Evolutionary conservation across 2,888 invertebrate species (phyloP), one percentile per base, ranked within the genome.

Genomic region (Epicampocera succincta): DNA sequence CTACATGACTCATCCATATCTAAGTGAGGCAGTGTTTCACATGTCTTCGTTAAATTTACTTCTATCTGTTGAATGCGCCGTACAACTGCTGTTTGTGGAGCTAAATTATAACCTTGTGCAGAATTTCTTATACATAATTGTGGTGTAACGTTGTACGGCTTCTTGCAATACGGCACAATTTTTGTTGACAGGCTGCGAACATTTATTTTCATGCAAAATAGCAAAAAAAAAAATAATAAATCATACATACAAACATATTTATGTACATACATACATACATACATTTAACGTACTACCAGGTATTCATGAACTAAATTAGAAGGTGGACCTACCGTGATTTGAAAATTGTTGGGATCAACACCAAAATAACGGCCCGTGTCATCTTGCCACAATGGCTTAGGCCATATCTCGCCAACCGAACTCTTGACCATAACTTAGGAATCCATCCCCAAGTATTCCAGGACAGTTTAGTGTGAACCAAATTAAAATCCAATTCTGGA

Each of bases 1-100:
- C 93, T 92, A 96, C 95, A 97, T 85, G 93, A 93, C 91, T 97
- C 97, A 87, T 95, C 93, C 94, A 96, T 96, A 60, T 92, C 90
- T 42, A 94, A 90, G 80, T 93, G 90, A 0, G 97, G 97, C 86
- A 92, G 92, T 0, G 91, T 52, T 86, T 94, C 93, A 88, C 97
- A 97, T 0, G 92, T 90, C 6, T 91, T 89, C 21, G 89, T 91
- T 61, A 96, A 90, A 42, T 92, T 89, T 0, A 96, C 92, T 13
- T 91, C 87, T 13, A 96, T 86, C 15, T 89, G 85, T 12, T 89
- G 88, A n/a, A 95, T 87, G 68, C 88, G 89, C 5, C 92, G 92
- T n/a, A 80, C 13, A 11, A 78, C 58, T 6, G 80, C n/a, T 12
- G 83, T 85, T 50, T 73, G 68, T 5, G 84, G 84, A 54, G 81